These are phyloP conservation scores for Drosophila sulfurigaster DNA, from an alignment of 1,140 invertebrate genomes.

Conservation along the genomic window DNA sequence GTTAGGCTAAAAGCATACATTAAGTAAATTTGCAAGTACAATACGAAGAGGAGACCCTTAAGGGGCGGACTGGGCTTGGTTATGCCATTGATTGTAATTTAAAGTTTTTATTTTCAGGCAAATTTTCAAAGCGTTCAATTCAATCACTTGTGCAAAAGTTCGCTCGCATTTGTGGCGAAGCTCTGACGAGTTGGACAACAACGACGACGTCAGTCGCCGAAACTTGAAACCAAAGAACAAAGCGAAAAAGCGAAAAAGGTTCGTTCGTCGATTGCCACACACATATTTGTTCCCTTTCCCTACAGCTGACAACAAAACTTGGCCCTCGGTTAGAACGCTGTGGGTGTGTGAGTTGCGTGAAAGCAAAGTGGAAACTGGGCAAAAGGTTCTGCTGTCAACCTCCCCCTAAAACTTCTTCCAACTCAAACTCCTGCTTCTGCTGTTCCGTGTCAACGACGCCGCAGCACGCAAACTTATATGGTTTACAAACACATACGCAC, in stretches of 20 bases:
- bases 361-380: slow-evolving; percentile 11
- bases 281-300: neutral
- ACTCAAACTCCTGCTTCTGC: slow-evolving; percentile 14
- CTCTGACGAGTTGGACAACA: slow-evolving; percentile 15
- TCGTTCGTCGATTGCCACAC: slow-evolving; percentile 38
- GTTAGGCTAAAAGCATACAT: slow-evolving; percentile 31
- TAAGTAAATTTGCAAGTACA: slow-evolving; percentile 64
- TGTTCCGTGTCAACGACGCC: slow-evolving; percentile 49
- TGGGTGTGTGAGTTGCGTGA: slow-evolving; percentile 23
- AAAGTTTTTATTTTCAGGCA: slow-evolving; percentile 56
- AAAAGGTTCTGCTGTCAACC: slow-evolving; percentile 10
- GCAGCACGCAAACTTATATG: slow-evolving; percentile 62
- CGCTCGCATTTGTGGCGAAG: slow-evolving; percentile 34
- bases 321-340: neutral
- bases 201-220: slow-evolving; percentile 28
- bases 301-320: neutral
- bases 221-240: slow-evolving; percentile 58
- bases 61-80: neutral
- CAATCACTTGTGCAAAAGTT: slow-evolving; percentile 57
- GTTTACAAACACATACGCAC: neutral
- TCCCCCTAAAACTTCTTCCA: neutral
- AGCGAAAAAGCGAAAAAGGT: slow-evolving; percentile 44
- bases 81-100: slow-evolving; percentile 62
- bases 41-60: neutral
- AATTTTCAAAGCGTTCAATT: slow-evolving; percentile 60